A percentile compares a stretch with the other conserved stretches of the same genome.
phyloP scores from a whole-genome alignment of 2,797 vertebrate species.

The Myioborus miniatus region DNA sequence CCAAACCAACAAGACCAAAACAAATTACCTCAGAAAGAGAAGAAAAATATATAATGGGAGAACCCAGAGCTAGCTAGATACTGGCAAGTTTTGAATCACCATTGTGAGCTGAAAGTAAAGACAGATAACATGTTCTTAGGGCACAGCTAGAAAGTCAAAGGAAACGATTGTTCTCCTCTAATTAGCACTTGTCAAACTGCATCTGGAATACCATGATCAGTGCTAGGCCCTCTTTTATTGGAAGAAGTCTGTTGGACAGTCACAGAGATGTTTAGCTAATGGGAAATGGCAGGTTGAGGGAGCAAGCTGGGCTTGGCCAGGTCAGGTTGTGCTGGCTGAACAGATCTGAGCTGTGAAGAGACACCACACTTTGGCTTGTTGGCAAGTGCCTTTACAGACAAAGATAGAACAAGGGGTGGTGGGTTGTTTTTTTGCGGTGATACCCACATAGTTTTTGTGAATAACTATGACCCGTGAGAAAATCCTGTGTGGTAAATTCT shows the following conservation, averaged over 20 bases:
- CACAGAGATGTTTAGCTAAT: neutral
- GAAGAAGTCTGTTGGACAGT: neutral
- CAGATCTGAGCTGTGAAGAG: neutral
- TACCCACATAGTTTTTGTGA: neutral
- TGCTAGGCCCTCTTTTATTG: neutral
- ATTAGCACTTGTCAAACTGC: neutral
- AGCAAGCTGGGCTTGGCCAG: neutral
- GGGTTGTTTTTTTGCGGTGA: neutral
- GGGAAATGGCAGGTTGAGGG: neutral
- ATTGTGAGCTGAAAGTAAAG: neutral
- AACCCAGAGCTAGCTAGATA: neutral
- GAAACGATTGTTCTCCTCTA: neutral
- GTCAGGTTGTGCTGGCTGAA: neutral
- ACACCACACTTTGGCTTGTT: neutral
- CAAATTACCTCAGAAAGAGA: neutral
- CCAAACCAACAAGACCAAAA: fast-evolving
- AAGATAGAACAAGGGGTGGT: neutral
- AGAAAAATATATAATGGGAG: neutral
- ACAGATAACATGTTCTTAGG: neutral
- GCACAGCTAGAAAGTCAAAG: neutral
- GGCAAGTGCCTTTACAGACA: neutral
- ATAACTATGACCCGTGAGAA: neutral
- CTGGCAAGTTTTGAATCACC: neutral
- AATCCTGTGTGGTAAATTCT: neutral
- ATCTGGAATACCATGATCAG: neutral